Percentiles rank a stretch among this genome's conserved stretches.
Evolutionary conservation across 2,797 vertebrate genomes (phyloP).

Genomic region (Coluber constrictor): DNA sequence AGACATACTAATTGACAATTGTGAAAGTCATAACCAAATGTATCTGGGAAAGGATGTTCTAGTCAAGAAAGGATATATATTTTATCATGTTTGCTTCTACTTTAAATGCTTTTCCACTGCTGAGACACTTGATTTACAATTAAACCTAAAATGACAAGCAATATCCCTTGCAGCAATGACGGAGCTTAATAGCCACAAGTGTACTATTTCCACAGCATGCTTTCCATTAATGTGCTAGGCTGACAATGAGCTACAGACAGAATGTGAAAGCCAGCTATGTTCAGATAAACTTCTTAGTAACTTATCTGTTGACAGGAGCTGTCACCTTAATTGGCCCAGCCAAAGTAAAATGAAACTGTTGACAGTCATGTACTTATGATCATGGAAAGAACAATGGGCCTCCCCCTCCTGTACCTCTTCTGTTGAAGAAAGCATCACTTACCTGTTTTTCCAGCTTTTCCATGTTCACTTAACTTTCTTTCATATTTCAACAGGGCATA

Average conservation of each 20-base stretch:
- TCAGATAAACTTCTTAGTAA: constrained; percentile 70
- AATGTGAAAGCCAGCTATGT: constrained; percentile 50
- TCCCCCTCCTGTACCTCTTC: constrained; percentile 55
- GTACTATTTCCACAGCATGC: constrained; percentile 20
- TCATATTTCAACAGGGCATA: not conserved
- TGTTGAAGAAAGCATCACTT: constrained; percentile 40
- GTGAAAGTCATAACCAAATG: not conserved
- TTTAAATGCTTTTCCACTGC: not conserved
- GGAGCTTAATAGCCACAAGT: constrained; percentile 5
- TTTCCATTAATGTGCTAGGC: constrained; percentile 21
- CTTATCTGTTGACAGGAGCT: constrained; percentile 74
- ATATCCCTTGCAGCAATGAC: not conserved
- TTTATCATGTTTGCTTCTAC: not conserved
- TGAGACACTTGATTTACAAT: constrained; percentile 25
- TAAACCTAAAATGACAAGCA: constrained; percentile 14
- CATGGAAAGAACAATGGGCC: constrained; percentile 37
- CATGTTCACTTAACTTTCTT: not conserved
- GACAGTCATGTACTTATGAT: constrained; percentile 67
- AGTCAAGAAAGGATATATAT: not conserved
- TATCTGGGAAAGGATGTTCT: not conserved
- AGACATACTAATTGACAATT: not conserved
- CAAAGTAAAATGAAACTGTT: constrained; percentile 69
- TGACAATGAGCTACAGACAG: constrained; percentile 56
- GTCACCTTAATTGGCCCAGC: constrained; percentile 68
- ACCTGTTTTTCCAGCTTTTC: constrained; percentile 12